Conservation (phyloP, 2,113 vertebrate species). For the Salvator merianae region DNA sequence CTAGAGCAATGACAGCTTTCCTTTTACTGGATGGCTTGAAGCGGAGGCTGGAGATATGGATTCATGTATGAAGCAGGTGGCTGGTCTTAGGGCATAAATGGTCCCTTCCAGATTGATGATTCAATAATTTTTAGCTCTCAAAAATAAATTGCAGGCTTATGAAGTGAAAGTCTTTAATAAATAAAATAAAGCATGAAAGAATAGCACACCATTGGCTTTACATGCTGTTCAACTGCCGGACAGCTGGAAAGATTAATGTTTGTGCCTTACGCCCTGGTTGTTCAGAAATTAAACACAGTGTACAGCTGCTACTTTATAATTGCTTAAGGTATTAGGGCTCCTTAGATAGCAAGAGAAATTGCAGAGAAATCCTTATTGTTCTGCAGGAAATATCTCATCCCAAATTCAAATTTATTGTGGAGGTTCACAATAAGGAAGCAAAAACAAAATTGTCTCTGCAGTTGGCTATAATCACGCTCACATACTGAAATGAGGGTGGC, state of each 20-base stretch:
- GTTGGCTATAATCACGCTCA: conserved; percentile 40
- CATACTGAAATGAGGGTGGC: conserved; percentile 9
- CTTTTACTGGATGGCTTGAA: too few relatives aligned
- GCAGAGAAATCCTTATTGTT: conserved; percentile 66
- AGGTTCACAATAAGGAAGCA: conserved; percentile 43
- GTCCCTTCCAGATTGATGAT: too few relatives aligned
- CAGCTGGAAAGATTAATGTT: conserved; percentile 72
- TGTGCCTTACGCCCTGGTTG: conserved; percentile 60
- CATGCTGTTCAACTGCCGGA: conserved; percentile 68
- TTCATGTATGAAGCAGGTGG: too few relatives aligned
- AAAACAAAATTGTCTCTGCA: conserved; percentile 32
- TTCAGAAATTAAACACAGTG: conserved; percentile 67
- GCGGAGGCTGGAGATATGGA: too few relatives aligned
- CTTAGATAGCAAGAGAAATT: conserved; percentile 62
- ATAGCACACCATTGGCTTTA: conserved; percentile 61
- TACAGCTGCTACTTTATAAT: conserved; percentile 71
- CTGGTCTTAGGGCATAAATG: too few relatives aligned
- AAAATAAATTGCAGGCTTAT: conserved; percentile 37
- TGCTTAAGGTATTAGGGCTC: conserved; percentile 72
- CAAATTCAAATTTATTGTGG: conserved; percentile 48
- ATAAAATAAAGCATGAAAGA: conserved; percentile 60
- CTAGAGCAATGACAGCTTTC: too few relatives aligned
- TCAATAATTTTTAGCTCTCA: too few relatives aligned
- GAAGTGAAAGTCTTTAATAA: conserved; percentile 58
- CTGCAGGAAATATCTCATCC: conserved; percentile 51